These are phyloP conservation scores for Todiramphus chloris DNA, from an alignment of 2,113 vertebrate genomes.

Conservation along the genomic window DNA sequence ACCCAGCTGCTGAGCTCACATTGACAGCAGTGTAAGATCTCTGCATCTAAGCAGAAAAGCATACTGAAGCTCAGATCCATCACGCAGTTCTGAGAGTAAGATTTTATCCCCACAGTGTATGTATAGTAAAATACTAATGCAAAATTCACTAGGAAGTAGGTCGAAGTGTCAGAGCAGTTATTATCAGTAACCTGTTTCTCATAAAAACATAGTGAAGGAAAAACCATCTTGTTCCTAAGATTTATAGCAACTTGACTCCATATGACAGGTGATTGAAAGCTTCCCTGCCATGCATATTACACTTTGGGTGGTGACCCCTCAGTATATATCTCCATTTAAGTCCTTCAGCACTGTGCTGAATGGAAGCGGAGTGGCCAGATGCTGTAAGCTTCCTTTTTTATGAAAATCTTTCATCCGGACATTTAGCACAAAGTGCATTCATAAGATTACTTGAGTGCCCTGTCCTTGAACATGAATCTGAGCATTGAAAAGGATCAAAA, in stretches of 20 bases:
- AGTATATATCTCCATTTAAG: constrained; percentile 55
- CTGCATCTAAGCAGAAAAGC: neutral
- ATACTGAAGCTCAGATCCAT: neutral
- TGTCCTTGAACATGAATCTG: constrained; percentile 57
- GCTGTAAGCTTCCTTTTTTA: constrained; percentile 27
- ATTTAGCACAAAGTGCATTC: constrained; percentile 26
- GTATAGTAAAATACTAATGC: constrained; percentile 31
- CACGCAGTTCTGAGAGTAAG: neutral
- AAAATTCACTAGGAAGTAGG: constrained; percentile 42
- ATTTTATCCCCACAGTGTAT: neutral
- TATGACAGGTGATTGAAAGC: constrained; percentile 62
- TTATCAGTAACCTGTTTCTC: constrained; percentile 68
- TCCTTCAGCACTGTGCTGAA: constrained; percentile 44
- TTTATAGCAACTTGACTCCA: constrained; percentile 55
- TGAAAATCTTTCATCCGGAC: constrained; percentile 29
- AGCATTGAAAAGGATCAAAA: constrained; percentile 69
- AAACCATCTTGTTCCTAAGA: constrained; percentile 55
- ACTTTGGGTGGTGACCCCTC: constrained; percentile 61
- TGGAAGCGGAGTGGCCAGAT: constrained; percentile 30
- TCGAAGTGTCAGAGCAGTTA: constrained; percentile 50
- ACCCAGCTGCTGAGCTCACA: neutral
- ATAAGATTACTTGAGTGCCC: constrained; percentile 47
- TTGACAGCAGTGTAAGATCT: neutral
- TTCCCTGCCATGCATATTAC: constrained; percentile 66
- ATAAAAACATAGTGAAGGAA: constrained; percentile 54